Percentiles rank a stretch among this genome's conserved stretches.
phyloP scores from a whole-genome alignment of 2,113 vertebrate genomes.

The Tursiops truncatus region DNA sequence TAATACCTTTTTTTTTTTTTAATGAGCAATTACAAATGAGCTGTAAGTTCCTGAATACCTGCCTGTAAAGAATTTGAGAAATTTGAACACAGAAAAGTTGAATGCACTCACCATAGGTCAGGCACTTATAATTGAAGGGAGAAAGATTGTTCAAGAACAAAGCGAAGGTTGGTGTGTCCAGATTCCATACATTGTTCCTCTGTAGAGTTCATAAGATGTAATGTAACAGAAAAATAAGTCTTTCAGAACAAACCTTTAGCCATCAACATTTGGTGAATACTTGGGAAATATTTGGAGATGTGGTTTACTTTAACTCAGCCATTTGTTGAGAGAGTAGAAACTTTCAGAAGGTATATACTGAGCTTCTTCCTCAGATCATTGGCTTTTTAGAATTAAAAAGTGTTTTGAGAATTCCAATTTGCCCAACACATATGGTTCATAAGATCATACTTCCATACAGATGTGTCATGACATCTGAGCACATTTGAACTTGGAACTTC shows the following conservation, averaged over 20 bases:
- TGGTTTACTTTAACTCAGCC: not conserved
- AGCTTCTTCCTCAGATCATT: not conserved
- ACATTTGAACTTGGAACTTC: not conserved
- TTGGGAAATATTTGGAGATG: not conserved
- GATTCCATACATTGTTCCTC: not conserved
- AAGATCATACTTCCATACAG: not conserved
- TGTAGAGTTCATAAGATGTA: not conserved
- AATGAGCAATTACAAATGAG: not conserved
- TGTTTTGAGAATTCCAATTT: not conserved
- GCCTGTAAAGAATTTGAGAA: not conserved
- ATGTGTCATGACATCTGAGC: not conserved
- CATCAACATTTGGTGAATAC: not conserved
- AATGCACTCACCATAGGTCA: not conserved
- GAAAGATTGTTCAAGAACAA: not conserved
- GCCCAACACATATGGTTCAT: not conserved
- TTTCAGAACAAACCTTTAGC: not conserved
- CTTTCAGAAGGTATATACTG: not conserved
- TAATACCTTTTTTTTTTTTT: not conserved
- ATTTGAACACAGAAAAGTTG: not conserved
- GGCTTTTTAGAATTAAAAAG: not conserved
- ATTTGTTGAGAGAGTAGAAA: not conserved
- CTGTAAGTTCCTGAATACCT: not conserved
- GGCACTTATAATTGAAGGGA: not conserved
- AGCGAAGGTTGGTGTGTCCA: not conserved
- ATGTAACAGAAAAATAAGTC: not conserved